Evolutionary conservation across 2,888 invertebrate genomes (phyloP), one percentile per base, ranked within the genome.

Genomic region (Galeruca laticollis): DNA sequence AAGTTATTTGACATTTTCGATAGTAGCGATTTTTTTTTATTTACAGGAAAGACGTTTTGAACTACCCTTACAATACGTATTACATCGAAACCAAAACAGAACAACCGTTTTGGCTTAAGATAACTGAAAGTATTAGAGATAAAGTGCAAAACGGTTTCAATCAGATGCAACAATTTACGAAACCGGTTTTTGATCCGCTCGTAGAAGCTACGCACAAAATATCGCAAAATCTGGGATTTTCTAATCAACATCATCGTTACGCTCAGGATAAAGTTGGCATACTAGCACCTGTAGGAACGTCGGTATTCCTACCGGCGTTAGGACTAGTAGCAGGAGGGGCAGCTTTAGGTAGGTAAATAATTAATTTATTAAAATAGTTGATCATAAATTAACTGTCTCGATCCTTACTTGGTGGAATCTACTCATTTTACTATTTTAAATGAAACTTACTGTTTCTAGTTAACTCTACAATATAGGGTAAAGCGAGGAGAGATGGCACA

Each of bases 311-410:
- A 1, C 94, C 94, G 18, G 93, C 94, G 0, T 85, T 94, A 21
- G 93, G 94, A 3, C 84, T 94, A 6, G 91, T 94, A 79, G 93
- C 94, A 10, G 93, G 94, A n/a, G 94, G 94, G 13, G 94, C 94
- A 0, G 94, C 94, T 1, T 84, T 94, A 26, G 93, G 75, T 72
- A 33, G 61, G 49, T 65, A 1, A 8, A n/a, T 31, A 35, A 13
- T 9, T 37, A 37, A 26, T 26, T 26, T 26, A 26, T n/a, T n/a
- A n/a, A n/a, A n/a, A n/a, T n/a, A n/a, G n/a, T n/a, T n/a, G n/a
- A n/a, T n/a, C n/a, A n/a, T n/a, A n/a, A n/a, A n/a, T n/a, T n/a
- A n/a, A n/a, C n/a, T n/a, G n/a, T n/a, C n/a, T n/a, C n/a, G n/a
- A n/a, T n/a, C n/a, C n/a, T n/a, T n/a, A n/a, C n/a, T n/a, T n/a